A percentile compares a stretch with the other conserved stretches of the same genome.
phyloP scores from a whole-genome alignment of 2,797 vertebrate species.

The Brotogeris chrysoptera region DNA sequence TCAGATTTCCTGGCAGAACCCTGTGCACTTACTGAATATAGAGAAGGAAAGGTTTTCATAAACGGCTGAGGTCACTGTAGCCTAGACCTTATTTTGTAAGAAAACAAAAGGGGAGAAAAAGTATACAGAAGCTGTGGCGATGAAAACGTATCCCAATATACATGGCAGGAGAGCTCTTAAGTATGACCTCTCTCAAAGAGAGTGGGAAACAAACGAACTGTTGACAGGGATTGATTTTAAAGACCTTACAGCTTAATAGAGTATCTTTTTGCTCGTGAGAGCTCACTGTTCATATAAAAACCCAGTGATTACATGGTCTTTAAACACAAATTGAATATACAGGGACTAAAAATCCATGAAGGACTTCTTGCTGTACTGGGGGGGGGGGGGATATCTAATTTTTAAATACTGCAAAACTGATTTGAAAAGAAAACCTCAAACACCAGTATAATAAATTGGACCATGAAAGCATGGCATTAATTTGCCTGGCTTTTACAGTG shows the following conservation, averaged over 20 bases:
- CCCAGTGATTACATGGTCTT: background rate
- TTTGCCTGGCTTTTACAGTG: background rate
- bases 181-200: background rate
- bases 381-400: background rate
- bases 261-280: background rate
- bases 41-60: background rate
- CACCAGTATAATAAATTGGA: background rate
- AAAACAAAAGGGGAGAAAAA: background rate
- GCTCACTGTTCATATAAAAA: background rate
- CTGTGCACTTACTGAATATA: background rate
- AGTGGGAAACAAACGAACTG: background rate
- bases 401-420: background rate
- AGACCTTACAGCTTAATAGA: background rate
- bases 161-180: background rate
- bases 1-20: background rate
- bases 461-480: background rate
- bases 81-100: background rate
- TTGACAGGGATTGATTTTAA: constrained; percentile 15
- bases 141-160: background rate
- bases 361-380: background rate
- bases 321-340: background rate
- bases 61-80: background rate
- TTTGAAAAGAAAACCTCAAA: background rate
- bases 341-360: background rate
- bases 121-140: background rate